Evolutionary conservation across 53 echinoderm and acorn worm genomes (phyloP).

Genomic region (Actinopyga echinites): DNA sequence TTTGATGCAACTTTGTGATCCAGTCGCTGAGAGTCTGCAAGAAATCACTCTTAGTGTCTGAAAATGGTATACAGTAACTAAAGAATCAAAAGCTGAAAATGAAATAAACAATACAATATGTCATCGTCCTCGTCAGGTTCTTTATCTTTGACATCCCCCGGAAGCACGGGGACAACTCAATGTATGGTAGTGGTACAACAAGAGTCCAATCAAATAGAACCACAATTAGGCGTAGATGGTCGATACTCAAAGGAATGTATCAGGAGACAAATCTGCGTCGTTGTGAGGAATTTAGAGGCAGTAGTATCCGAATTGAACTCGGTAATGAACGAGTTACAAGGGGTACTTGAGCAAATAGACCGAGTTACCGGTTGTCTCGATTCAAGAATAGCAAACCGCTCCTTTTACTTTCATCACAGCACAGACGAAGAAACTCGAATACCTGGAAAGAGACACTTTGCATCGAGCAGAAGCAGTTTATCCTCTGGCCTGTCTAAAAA

Average conservation of each 20-base stretch:
- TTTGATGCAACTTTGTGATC: too few relatives aligned
- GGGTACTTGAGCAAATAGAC: conserved; percentile 91
- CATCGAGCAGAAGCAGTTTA: conserved; percentile 17
- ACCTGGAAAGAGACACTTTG: background rate
- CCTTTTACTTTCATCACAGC: conserved; percentile 4
- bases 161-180: conserved; percentile 17
- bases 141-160: conserved; percentile 15
- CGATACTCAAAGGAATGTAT: conserved; percentile 34
- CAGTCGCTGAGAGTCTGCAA: too few relatives aligned
- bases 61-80: too few relatives aligned
- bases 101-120: background rate
- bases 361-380: conserved; percentile 72
- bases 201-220: background rate
- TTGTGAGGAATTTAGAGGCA: conserved; percentile 80
- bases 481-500: background rate
- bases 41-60: too few relatives aligned
- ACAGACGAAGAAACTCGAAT: conserved; percentile 10
- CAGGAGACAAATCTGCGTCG: conserved; percentile 77
- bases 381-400: background rate
- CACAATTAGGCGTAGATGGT: background rate
- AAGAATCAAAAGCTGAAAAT: too few relatives aligned
- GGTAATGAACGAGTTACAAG: conserved; percentile 77
- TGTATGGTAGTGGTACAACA: conserved; percentile 23
- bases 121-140: conserved; percentile 27
- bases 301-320: conserved; percentile 89